Base-by-base conservation (phyloP, 2,113 vertebrate genomes). In the Nothobranchius kuhntae region DNA sequence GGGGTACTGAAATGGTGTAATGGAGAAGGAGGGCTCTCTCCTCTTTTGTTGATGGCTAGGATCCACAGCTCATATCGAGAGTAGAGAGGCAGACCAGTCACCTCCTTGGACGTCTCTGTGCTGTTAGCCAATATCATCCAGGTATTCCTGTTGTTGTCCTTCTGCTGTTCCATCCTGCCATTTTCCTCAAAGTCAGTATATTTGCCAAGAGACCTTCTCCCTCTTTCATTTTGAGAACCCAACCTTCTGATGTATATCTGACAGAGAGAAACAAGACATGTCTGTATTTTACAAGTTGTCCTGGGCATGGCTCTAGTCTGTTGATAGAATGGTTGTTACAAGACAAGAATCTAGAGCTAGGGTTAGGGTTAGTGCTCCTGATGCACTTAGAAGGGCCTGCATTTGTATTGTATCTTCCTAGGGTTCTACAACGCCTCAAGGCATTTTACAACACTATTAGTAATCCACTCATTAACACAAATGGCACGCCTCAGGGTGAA, bases 11-110 rank as follows among this genome's bases (percentile, higher is more conserved):
- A 94, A 46, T 5, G 3, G 1, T 66, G 17, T 0, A 55, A 13
- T 0, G 50, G 6, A 0, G 93, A 93, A 53, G 4, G 81, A 0
- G 93, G 93, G 0, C 95, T 91, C 10, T 91, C 81, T 0, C 95
- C 94, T 73, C 90, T 93, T 60, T 89, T 92, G 55, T 96, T 97
- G 45, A 93, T 92, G 4, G 82, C 94, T 0, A 82, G 66, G 57
- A 96, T 56, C 6, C 75, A 84, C 62, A 97, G 57, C 4, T 50
- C 14, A 21, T 96, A 95, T 0, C 12, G 54, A 3, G 93, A 94
- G 61, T 89, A 95, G 15, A 93, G 93, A 36, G 64, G 79, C 72
- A 97, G 86, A 2, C 71, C 90, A 0, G 21, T 36, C 36, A 94
- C 64, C 1, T 84, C 75, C 17, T 42, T 40, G 0, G 88, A 87